These are phyloP conservation scores for Poecilia gillii DNA, from an alignment of 2,797 vertebrate species.

Conservation along the genomic window DNA sequence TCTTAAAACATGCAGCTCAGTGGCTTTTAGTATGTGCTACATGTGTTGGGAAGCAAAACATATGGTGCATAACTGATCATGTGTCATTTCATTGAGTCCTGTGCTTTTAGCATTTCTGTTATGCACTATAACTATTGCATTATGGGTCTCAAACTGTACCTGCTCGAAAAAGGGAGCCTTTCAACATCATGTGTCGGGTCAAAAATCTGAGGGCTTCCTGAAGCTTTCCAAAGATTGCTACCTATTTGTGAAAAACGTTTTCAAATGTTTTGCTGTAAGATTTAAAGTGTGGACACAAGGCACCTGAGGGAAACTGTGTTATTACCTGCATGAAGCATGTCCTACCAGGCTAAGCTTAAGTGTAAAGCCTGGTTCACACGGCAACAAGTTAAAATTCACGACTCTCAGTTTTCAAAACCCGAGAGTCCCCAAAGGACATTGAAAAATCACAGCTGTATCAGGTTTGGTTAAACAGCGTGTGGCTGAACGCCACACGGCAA, in stretches of 20 bases:
- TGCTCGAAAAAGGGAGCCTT: background rate
- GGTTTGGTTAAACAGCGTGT: no score
- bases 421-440: no score
- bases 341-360: background rate
- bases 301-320: background rate
- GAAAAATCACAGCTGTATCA: no score
- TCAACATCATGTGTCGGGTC: background rate
- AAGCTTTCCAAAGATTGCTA: background rate
- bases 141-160: background rate
- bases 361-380: background rate
- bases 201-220: background rate
- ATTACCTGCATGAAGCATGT: background rate
- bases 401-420: no score
- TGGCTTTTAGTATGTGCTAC: slow-evolving; percentile 36
- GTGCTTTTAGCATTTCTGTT: background rate
- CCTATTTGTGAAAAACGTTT: background rate
- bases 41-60: slow-evolving; percentile 19
- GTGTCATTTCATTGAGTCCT: slow-evolving; percentile 15
- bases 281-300: background rate
- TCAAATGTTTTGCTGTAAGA: background rate
- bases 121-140: background rate
- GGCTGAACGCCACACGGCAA: no score
- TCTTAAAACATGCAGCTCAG: slow-evolving; percentile 2
- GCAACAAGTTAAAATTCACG: no score
- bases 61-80: slow-evolving; percentile 22